phyloP scores from a whole-genome alignment of 2,888 invertebrate species.

The Stenichneumon culpator region DNA sequence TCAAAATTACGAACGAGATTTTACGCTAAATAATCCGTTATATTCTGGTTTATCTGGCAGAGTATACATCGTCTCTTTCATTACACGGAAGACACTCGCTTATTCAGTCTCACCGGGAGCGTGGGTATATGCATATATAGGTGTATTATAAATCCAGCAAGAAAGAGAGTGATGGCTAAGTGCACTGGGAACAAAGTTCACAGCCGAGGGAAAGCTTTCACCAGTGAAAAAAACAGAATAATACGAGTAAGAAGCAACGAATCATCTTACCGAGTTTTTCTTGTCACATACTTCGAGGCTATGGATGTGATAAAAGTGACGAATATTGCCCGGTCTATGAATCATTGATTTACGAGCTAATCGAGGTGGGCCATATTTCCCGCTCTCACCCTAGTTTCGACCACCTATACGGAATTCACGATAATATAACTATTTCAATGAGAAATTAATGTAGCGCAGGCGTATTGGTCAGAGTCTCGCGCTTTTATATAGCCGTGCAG shows the following conservation, averaged over 20 bases:
- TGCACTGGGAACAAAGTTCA: slow-evolving; percentile 10
- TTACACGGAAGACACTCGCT: slow-evolving; percentile 18
- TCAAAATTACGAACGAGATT: neutral
- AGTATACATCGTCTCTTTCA: neutral
- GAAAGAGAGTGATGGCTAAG: slow-evolving; percentile 21
- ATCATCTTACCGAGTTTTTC: neutral
- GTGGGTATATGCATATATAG: neutral
- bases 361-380: no score
- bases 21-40: neutral
- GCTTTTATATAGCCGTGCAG: slow-evolving; percentile 20
- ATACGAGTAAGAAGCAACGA: neutral
- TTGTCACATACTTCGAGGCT: neutral
- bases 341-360: no score
- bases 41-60: neutral
- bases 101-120: slow-evolving; percentile 1
- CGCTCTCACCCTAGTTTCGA: neutral
- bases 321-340: no score
- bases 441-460: slow-evolving; percentile 32
- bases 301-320: neutral
- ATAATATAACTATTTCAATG: slow-evolving; percentile 25
- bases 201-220: slow-evolving; percentile 17
- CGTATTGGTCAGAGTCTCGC: slow-evolving; percentile 16
- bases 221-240: neutral
- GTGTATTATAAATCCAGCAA: slow-evolving; percentile 16
- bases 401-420: neutral